A percentile compares a stretch with the other conserved stretches of the same genome.
These are phyloP conservation scores for Drosophila birchii DNA, from an alignment of 2,888 invertebrate species.

Conservation along the genomic window DNA sequence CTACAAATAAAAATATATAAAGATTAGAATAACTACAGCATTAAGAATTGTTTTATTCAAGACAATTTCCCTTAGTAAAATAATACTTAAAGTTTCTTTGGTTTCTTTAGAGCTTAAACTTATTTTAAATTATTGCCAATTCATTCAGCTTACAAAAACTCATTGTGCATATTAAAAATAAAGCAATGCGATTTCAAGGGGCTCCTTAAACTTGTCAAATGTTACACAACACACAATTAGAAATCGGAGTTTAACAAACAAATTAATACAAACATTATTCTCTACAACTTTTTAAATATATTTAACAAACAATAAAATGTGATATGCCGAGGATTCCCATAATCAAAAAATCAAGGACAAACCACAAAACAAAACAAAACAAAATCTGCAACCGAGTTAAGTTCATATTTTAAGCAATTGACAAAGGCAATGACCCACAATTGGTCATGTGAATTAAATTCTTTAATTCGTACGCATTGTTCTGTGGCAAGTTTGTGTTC, in stretches of 20 bases:
- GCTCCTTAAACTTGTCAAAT: not conserved
- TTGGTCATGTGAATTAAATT: constrained; percentile 12
- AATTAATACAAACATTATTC: not conserved
- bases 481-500: constrained; percentile 32
- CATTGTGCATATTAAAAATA: not conserved
- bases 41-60: not conserved
- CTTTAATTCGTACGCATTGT: constrained; percentile 27
- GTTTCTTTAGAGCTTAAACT: not conserved
- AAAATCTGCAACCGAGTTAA: not conserved
- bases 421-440: constrained; percentile 46
- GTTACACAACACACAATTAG: not conserved
- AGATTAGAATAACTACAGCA: not conserved
- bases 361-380: constrained; percentile 2
- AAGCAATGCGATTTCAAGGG: not conserved
- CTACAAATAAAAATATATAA: no score
- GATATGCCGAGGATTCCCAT: constrained; percentile 16
- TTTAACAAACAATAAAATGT: constrained; percentile 14
- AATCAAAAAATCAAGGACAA: constrained; percentile 17
- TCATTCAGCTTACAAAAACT: not conserved
- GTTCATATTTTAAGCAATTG: constrained; percentile 26
- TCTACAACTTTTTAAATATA: not conserved
- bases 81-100: not conserved
- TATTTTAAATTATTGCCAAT: not conserved
- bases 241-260: not conserved
- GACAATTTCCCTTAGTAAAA: no score